A percentile compares a stretch with the other conserved stretches of the same genome.
phyloP scores from a whole-genome alignment of 2,888 invertebrate species.

The Zhuqinia jingwanae region DNA sequence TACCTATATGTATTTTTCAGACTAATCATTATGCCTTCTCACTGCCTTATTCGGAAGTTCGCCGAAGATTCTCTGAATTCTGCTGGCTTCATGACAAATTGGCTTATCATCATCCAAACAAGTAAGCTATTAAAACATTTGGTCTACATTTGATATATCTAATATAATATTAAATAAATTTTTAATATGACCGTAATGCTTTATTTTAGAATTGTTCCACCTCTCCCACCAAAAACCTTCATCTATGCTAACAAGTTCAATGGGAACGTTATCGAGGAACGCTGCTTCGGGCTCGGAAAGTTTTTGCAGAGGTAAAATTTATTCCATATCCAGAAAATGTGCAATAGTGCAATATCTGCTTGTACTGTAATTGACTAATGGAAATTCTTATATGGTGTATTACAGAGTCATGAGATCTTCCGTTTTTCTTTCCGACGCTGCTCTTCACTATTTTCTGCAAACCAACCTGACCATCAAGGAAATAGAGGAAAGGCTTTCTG shows the following conservation, averaged over 20 bases:
- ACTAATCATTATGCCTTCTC: slow-evolving; percentile 78
- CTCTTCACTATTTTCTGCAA: slow-evolving; percentile 77
- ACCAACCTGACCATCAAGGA: slow-evolving; percentile 74
- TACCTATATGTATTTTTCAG: too few relatives aligned
- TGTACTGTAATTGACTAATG: slow-evolving; percentile 20
- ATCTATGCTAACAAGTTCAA: slow-evolving; percentile 76
- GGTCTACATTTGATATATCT: background rate
- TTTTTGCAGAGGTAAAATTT: slow-evolving; percentile 77
- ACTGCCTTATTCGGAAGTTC: slow-evolving; percentile 74
- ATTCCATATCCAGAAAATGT: too few relatives aligned
- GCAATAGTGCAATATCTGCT: too few relatives aligned
- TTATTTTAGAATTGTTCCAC: slow-evolving; percentile 76
- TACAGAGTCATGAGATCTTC: slow-evolving; percentile 76
- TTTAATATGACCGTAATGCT: too few relatives aligned
- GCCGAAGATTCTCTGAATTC: slow-evolving; percentile 77
- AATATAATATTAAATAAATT: slow-evolving; percentile 26
- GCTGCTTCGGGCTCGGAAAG: slow-evolving; percentile 75
- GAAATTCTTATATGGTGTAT: background rate
- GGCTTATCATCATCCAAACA: slow-evolving; percentile 77
- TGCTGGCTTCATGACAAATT: slow-evolving; percentile 76
- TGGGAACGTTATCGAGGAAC: slow-evolving; percentile 76
- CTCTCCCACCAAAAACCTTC: slow-evolving; percentile 75
- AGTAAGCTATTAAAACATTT: slow-evolving; percentile 67
- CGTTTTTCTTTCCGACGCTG: slow-evolving; percentile 77
- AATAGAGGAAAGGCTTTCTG: slow-evolving; percentile 75